Evolutionary conservation across 2,113 vertebrate genomes (phyloP).

Genomic region (Sylvietta virens): DNA sequence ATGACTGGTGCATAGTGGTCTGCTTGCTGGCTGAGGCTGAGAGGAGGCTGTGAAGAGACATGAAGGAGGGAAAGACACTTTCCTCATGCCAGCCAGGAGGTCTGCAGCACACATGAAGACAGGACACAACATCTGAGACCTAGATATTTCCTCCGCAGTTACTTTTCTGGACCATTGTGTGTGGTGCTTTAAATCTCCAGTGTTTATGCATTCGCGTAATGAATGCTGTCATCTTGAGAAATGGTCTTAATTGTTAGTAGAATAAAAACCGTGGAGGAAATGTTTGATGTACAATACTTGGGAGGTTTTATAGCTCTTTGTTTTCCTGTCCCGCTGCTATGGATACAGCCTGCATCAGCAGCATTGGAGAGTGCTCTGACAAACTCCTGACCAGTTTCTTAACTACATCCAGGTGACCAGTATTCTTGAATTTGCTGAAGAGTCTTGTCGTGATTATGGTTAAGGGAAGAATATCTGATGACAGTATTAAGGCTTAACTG

Average conservation of each 20-base stretch:
- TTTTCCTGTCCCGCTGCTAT: background rate
- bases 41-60: background rate
- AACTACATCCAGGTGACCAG: background rate
- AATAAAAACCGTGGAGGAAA: background rate
- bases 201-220: background rate
- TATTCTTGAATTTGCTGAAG: background rate
- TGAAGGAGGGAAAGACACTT: background rate
- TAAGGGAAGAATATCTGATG: background rate
- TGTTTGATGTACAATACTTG: background rate
- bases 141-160: rapidly evolving
- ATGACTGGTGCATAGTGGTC: background rate
- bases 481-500: background rate
- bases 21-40: background rate
- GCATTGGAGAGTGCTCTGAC: background rate
- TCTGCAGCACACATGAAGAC: background rate
- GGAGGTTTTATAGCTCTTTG: background rate
- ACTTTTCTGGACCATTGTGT: background rate
- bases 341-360: background rate
- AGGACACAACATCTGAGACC: background rate
- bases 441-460: background rate
- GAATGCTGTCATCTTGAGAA: background rate
- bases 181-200: background rate
- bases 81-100: background rate
- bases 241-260: background rate
- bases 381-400: background rate